Base-by-base conservation (phyloP, 2,113 vertebrate genomes). In the Gobiocypris rarus region DNA sequence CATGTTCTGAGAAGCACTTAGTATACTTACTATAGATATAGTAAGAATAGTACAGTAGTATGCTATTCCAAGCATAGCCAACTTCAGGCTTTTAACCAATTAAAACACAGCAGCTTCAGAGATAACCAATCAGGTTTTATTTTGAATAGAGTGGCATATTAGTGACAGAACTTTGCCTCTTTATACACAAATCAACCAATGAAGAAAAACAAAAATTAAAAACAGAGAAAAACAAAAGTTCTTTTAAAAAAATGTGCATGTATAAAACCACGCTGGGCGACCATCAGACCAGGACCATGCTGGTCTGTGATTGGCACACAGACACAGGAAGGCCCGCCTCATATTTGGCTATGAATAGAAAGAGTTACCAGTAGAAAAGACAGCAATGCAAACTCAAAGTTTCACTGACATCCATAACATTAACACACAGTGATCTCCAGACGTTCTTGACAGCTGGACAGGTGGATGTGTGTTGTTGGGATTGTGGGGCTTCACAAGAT, bases 61-160 rank as follows among this genome's bases (percentile, higher is more conserved):
- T 34, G 8, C 10, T 41, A 41, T 70, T 41, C 9, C 9, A 69
- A 3, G 52, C 34, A 22, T 41, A 50, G 13, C 41, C 70, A 43
- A 24, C 38, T 14, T 73, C 70, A 73, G 11, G 5, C 15, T 65
- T 34, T 50, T 10, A 56, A 28, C 19, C 75, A 81, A 84, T 75
- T 82, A 89, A 50, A 88, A 88, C 13, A 86, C 84, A 88, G 59
- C 69, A 76, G 77, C 75, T 82, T 87, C 83, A 89, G 28, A 85
- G 87, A 86, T 91, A 94, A 92, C 94, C 93, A 93, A 90, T 93
- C 89, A 93, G 92, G 92, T 89, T 93, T 94, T 94, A 95, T 95
- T 95, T 93, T 92, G 92, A 94, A 94, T 94, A 95, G 93, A 94
- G 93, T 94, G 94, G 94, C 93, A 94, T 92, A 94, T 94, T 95